phyloP scores from a whole-genome alignment of 2,797 vertebrate genomes.

The Hozukius guyotensis region DNA sequence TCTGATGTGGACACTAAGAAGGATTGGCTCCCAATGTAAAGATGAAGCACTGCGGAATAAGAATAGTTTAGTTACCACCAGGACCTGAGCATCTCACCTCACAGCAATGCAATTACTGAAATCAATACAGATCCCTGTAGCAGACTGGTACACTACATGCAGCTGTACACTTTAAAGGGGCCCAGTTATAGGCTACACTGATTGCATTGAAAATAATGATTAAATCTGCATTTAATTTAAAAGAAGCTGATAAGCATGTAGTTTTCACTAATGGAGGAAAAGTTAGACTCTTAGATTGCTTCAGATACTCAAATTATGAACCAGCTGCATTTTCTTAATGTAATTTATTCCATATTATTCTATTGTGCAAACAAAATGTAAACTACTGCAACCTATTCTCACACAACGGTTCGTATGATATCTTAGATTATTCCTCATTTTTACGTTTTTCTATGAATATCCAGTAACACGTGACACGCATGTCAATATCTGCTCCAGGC shows the following conservation, averaged over 20 bases:
- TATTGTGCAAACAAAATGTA: background rate
- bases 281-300: conserved; percentile 2
- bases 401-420: too few species aligned
- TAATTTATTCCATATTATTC: background rate
- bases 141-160: background rate
- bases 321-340: conserved; percentile 9
- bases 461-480: too few species aligned
- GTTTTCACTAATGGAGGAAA: background rate
- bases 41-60: background rate
- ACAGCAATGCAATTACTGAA: conserved; percentile 7
- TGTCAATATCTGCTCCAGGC: too few species aligned
- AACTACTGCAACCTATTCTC: too few species aligned
- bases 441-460: too few species aligned
- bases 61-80: background rate
- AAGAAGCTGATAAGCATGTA: conserved; percentile 16
- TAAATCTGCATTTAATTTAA: conserved; percentile 55
- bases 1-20: background rate
- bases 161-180: conserved; percentile 26
- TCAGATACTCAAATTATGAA: conserved; percentile 25
- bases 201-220: conserved; percentile 52
- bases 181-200: background rate
- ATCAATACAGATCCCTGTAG: conserved; percentile 18
- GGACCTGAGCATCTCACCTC: background rate
- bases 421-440: too few species aligned
- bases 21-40: background rate